phyloP scores from a whole-genome alignment of 2,797 vertebrate genomes.

The Monodelphis domestica region DNA sequence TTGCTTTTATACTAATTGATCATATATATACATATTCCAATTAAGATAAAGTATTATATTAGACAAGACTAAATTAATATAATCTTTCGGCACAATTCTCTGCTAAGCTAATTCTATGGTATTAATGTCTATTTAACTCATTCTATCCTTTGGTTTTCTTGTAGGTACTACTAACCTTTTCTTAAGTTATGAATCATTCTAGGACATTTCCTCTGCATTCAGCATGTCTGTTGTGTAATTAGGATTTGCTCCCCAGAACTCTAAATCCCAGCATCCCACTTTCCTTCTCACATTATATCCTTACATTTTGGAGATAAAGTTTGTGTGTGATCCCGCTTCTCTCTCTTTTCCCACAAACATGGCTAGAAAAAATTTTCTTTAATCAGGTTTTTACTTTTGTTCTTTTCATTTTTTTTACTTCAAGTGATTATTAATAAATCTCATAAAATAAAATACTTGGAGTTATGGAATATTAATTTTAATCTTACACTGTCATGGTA shows the following conservation, averaged over 20 bases:
- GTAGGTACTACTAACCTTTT: neutral
- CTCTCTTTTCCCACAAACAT: too few species aligned
- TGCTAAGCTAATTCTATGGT: neutral
- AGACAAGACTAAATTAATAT: neutral
- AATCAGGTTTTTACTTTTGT: too few species aligned
- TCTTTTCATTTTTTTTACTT: too few species aligned
- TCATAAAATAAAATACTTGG: too few species aligned
- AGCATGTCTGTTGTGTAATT: neutral
- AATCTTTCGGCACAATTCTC: neutral
- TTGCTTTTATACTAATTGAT: neutral
- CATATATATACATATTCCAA: neutral
- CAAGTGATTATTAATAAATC: too few species aligned
- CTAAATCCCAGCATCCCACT: too few species aligned
- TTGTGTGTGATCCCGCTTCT: too few species aligned
- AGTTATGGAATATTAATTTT: too few species aligned
- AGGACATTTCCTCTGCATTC: neutral
- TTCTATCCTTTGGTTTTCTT: neutral
- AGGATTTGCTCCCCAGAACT: too few species aligned
- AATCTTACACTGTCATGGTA: neutral
- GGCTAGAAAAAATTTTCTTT: too few species aligned
- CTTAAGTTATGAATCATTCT: neutral
- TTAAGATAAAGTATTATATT: neutral
- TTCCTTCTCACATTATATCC: too few species aligned
- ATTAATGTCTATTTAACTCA: neutral
- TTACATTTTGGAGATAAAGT: too few species aligned